Base-by-base conservation (phyloP, 2,888 invertebrate species). In the Chloroclystis v-ata region DNA sequence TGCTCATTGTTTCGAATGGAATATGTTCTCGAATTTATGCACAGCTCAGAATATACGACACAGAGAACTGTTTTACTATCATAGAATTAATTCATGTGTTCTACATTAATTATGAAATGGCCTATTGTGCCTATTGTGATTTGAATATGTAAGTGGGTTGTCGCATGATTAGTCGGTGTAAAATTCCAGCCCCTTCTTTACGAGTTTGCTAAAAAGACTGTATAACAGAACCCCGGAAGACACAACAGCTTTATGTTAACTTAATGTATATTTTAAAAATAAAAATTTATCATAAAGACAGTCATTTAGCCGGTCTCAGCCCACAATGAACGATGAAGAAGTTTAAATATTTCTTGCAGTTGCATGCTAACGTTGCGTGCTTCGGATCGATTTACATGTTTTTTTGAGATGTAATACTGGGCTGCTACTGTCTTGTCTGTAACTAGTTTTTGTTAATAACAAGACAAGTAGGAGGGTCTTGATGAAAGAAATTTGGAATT, bases 321-420 rank as follows among this genome's bases (percentile, higher is more conserved):
- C 45, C 41, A 40, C 54, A 51, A 51, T 38, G 41, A 52, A 50
- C 24, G 41, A 41, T 32, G 25, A 48, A 50, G 45, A 43, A 44
- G 40, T 51, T 54, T 33, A 48, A 50, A 47, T 44, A 30, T 45
- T 49, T 47, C 54, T 43, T 57, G 56, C 52, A 54, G 48, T 59
- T 54, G 58, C 69, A 65, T 72, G 73, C 65, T 56, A 65, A 63
- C 48, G 72, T 84, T 79, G 84, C 84, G 82, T 85, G 84, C 62
- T 59, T 54, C 52, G 62, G 69, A 72, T 77, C 81, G 72, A 80
- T 83, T 83, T 83, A 84, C 82, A 79, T 73, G 70, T 75, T 77
- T 76, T 20, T 76, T 78, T 69, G 60, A 66, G 65, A 68, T 61
- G 59, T 69, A 67, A 72, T 78, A 75, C 65, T 55, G 59, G 56